phyloP scores from a whole-genome alignment of 2,113 vertebrate genomes.

The Promerops cafer region DNA sequence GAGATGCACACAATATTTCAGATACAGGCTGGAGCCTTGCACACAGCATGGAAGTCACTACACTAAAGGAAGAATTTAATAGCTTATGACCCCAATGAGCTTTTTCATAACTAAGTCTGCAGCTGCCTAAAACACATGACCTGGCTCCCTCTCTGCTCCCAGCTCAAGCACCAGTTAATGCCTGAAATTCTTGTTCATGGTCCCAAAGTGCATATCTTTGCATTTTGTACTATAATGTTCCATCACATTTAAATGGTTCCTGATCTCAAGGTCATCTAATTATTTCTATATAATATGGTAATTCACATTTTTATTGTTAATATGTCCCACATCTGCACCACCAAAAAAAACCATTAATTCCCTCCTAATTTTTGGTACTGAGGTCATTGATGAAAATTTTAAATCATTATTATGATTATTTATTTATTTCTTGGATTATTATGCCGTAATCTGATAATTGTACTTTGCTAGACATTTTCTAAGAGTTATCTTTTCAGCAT shows the following conservation, averaged over 20 bases:
- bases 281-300: conserved; percentile 21
- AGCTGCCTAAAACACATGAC: neutral
- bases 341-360: neutral
- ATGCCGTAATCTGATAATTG: neutral
- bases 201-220: conserved; percentile 1
- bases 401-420: neutral
- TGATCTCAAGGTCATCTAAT: conserved; percentile 31
- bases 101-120: neutral
- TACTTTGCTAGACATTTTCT: neutral
- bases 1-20: neutral
- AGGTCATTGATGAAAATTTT: neutral
- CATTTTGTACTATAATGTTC: neutral
- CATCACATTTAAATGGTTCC: neutral
- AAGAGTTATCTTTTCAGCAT: neutral
- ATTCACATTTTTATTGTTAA: conserved; percentile 29
- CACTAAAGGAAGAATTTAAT: neutral
- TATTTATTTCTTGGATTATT: neutral
- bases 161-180: neutral
- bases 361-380: neutral
- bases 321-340: neutral
- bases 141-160: neutral
- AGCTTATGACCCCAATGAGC: neutral
- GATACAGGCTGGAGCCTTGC: neutral
- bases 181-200: conserved; percentile 1
- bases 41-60: neutral